Conservation (phyloP, 1,140 invertebrate genomes). For the Macrosteles quadrilineatus region DNA sequence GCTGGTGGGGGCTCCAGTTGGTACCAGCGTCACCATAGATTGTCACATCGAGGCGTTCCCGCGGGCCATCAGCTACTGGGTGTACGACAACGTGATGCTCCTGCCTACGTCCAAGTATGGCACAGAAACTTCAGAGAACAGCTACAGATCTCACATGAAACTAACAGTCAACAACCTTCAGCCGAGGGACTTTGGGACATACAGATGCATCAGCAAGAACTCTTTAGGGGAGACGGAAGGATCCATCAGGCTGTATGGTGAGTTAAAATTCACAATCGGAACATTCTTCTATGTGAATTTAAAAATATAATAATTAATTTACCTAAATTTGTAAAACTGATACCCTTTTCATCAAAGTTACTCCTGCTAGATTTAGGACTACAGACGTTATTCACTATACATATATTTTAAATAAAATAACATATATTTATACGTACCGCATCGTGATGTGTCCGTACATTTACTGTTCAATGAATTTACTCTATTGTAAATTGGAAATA, state of each 20-base stretch:
- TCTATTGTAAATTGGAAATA: no score
- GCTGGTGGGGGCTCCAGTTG: slow-evolving; percentile 82
- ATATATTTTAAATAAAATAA: no score
- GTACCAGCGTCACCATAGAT: slow-evolving; percentile 88
- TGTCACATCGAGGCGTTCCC: slow-evolving; percentile 94
- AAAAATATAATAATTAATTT: no score
- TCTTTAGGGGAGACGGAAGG: slow-evolving; percentile 92
- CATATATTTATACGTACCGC: no score
- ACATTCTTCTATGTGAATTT: no score
- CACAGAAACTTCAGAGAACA: slow-evolving; percentile 74
- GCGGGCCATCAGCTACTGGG: slow-evolving; percentile 90
- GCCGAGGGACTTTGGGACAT: slow-evolving; percentile 77
- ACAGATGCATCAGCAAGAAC: slow-evolving; percentile 89
- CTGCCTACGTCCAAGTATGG: slow-evolving; percentile 79
- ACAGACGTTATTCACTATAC: no score
- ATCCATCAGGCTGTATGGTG: slow-evolving; percentile 89
- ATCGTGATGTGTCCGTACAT: no score
- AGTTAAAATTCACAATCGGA: no score
- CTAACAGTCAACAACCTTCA: slow-evolving; percentile 79
- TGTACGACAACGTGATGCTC: slow-evolving; percentile 81
- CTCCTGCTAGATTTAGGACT: no score
- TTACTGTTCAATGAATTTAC: no score
- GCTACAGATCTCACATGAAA: slow-evolving; percentile 83
- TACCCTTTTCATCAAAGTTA: no score
- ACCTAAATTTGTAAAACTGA: no score